Conservation (phyloP, 1,140 invertebrate genomes). For the Zaprionus capensis region DNA sequence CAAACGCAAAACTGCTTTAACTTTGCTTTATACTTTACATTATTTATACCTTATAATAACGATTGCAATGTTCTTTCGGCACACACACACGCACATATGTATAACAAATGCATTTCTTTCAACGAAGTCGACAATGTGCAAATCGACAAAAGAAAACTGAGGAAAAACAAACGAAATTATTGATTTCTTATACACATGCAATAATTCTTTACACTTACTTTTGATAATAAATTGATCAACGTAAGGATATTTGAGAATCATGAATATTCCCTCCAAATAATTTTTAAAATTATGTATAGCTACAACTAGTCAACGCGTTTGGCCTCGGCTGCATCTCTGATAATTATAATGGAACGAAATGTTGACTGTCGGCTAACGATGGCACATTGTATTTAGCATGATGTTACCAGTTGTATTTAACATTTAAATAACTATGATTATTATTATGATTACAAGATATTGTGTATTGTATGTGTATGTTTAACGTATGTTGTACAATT, state of each 20-base stretch:
- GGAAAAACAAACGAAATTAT: constrained; percentile 37
- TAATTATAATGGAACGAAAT: constrained; percentile 56
- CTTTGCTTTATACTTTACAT: constrained; percentile 56
- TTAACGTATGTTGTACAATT: constrained; percentile 76
- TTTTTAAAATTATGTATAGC: constrained; percentile 81
- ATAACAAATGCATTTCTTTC: constrained; percentile 53
- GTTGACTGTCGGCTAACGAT: constrained; percentile 22
- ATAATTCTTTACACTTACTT: constrained; percentile 44
- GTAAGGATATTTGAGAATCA: constrained; percentile 77
- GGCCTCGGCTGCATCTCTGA: constrained; percentile 64
- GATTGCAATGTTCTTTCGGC: constrained; percentile 40
- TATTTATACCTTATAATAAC: constrained; percentile 56
- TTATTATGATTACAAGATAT: constrained; percentile 75
- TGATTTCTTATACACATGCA: constrained; percentile 56
- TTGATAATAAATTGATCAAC: constrained; percentile 60
- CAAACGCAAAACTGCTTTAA: constrained; percentile 49
- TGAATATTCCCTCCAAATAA: constrained; percentile 84
- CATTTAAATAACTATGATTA: constrained; percentile 51
- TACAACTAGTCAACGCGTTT: constrained; percentile 57
- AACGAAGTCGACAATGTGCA: constrained; percentile 31
- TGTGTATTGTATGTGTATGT: constrained; percentile 79
- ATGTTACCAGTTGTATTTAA: constrained; percentile 78
- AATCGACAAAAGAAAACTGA: constrained; percentile 18
- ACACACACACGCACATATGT: not conserved
- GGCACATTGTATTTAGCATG: constrained; percentile 74